A percentile compares a stretch with the other conserved stretches of the same genome.
phyloP scores from a whole-genome alignment of 1,140 invertebrate genomes.

The Drosophila yakuba region DNA sequence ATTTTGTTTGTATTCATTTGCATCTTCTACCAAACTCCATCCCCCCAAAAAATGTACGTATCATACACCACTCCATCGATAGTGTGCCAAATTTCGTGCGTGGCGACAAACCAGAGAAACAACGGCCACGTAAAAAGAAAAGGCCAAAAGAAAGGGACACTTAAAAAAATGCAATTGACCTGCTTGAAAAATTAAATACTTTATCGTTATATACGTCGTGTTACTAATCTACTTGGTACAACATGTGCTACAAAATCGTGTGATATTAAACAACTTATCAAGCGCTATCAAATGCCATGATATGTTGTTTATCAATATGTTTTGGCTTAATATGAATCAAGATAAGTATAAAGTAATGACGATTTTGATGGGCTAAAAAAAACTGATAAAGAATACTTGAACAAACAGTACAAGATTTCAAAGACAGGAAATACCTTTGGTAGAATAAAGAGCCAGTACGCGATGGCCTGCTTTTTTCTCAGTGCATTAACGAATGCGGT shows the following conservation, averaged over 20 bases:
- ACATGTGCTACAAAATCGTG: no score
- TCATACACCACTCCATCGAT: conserved; percentile 31
- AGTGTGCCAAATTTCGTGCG: conserved; percentile 41
- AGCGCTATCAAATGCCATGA: not conserved
- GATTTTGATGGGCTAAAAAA: not conserved
- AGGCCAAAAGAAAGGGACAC: conserved; percentile 19
- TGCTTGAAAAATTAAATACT: not conserved
- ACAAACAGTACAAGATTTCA: not conserved
- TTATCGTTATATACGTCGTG: not conserved
- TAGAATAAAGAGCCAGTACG: not conserved
- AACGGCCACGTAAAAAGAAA: conserved; percentile 39
- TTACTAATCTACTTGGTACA: no score
- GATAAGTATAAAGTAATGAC: not conserved
- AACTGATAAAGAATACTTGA: not conserved
- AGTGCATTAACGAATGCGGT: conserved; percentile 24
- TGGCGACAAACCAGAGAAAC: conserved; percentile 43
- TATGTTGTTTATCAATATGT: conserved; percentile 1
- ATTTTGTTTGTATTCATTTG: conserved; percentile 55
- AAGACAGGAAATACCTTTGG: not conserved
- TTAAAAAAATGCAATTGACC: not conserved
- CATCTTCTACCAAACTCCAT: conserved; percentile 29
- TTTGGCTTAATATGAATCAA: not conserved
- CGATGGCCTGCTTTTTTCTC: not conserved
- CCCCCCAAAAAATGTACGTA: not conserved
- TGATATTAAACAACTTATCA: not conserved